Evolutionary conservation across 1,140 invertebrate genomes (phyloP), one percentile per base, ranked within the genome.

Genomic region (Ericerus pela): DNA sequence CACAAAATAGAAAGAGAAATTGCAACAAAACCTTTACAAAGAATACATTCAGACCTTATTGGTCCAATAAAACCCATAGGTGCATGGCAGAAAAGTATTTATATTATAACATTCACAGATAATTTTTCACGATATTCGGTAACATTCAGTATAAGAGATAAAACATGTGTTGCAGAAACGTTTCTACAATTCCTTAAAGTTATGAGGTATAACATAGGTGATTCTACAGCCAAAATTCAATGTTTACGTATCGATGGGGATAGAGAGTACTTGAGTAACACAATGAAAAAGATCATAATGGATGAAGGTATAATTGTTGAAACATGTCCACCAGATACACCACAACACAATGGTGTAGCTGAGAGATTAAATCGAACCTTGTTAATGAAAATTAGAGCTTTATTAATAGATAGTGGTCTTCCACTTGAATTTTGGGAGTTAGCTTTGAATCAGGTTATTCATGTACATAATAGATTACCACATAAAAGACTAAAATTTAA

Each of bases 221-320:
- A 41, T 8, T 16, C n/a, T 10, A 16, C 14, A 4, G 6, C 5
- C 14, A 41, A 41, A 41, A 18, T 41, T 8, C 6, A 41, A 16
- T 41, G 14, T 41, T 18, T 41, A 4, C 5, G 37, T 8, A 41
- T 41, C 41, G 71, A 73, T 51, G 73, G 73, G 62, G 72, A 70
- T 2, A 62, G 24, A 14, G 71, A 73, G 59, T 72, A 69, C 60
- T 24, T 62, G 0, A 70, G 63, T 53, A 58, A 60, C 12, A 53
- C 62, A 1, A 67, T 73, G 55, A 58, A 65, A 29, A 28, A 58
- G 2, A 70, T 60, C 27, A 56, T 70, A 1, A 61, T 58, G 14
- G 58, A 59, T 5, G 24, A 51, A 12, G 67, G 69, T 2, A 72
- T 73, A 5, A 22, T 22, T 4, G 64, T 63, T 51, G 58, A 68